Evolutionary conservation across 1,140 invertebrate species (phyloP).

Genomic region (Muscidifurax raptorellus): DNA sequence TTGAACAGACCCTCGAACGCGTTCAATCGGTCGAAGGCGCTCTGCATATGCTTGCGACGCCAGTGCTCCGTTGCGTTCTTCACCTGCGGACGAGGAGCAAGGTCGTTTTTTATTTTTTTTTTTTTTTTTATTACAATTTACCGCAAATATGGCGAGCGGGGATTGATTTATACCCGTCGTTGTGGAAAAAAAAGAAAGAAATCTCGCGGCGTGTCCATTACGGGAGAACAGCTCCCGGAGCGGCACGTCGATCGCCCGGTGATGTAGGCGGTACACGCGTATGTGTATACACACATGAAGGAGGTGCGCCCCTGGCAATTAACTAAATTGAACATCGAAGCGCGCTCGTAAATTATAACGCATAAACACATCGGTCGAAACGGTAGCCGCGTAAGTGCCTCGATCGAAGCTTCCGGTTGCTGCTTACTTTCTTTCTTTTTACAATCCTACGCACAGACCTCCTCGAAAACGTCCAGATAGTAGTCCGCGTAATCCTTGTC

Average conservation of each 20-base stretch:
- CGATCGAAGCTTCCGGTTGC: too few species aligned
- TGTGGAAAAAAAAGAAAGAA: background rate
- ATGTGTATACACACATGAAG: too few species aligned
- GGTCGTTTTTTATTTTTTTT: too few species aligned
- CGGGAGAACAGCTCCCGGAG: constrained; percentile 13
- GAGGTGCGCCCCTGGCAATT: constrained; percentile 44
- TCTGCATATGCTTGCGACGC: constrained; percentile 43
- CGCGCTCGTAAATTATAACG: background rate
- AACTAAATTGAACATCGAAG: constrained; percentile 48
- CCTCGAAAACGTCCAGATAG: constrained; percentile 56
- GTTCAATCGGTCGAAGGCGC: constrained; percentile 10
- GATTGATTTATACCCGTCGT: background rate
- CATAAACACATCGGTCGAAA: background rate
- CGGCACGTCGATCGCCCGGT: background rate
- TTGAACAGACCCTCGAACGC: background rate
- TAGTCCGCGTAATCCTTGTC: background rate
- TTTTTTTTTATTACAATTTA: background rate
- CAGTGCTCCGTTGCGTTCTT: constrained; percentile 46
- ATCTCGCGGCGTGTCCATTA: background rate
- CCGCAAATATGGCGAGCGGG: too few species aligned
- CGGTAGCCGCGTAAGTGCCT: background rate
- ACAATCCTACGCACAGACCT: too few species aligned
- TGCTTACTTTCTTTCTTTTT: too few species aligned
- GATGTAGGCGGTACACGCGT: constrained; percentile 34
- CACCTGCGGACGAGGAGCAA: background rate